Base-by-base conservation (phyloP, 2,888 invertebrate species). In the Cataglyphis albicans region DNA sequence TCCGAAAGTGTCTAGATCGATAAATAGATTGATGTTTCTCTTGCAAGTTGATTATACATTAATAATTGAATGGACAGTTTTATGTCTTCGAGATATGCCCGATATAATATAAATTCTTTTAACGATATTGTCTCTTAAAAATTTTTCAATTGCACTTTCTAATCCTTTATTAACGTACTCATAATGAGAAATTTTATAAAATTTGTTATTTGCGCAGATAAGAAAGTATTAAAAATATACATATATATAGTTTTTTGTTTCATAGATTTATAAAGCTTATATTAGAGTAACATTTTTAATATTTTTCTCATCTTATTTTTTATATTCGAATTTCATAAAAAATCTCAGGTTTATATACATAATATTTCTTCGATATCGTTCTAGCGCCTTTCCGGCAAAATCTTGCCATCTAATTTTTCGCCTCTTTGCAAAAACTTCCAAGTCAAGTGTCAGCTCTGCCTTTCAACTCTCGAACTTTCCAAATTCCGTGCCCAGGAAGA, bases 401-500 rank as follows among this genome's bases (percentile, higher is more conserved):
- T 59, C 68, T 76, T 76, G 76, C 68, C 76, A 52, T 9, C 41
- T 78, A 44, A 59, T 72, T 80, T n/a, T 78, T 72, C 44, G 29
- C 76, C 75, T 75, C 9, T 76, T 78, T 32, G 78, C 57, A 78
- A 55, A 73, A 72, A 70, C 59, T 73, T 52, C 44, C 73, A 41
- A 44, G 18, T 32, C 73, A 41, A 32, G 32, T 57, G 59, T 59
- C 78, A 80, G 25, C 44, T 78, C 57, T 44, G 78, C 73, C 78
- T 80, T 59, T 80, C 44, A 81, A 41, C 81, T 70, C 44, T 81
- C 81, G 57, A 52, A 63, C 61, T 72, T 81, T 81, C 61, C 68
- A 64, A 63, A 67, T 75, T 75, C 75, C 82, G 63, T 64, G 75
- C 74, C 78, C 82, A 84, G 63, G 75, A 78, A 82, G 72, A 72